Evolutionary conservation across 2,113 vertebrate genomes (phyloP).

Genomic region (Nothoprocta perdicaria): DNA sequence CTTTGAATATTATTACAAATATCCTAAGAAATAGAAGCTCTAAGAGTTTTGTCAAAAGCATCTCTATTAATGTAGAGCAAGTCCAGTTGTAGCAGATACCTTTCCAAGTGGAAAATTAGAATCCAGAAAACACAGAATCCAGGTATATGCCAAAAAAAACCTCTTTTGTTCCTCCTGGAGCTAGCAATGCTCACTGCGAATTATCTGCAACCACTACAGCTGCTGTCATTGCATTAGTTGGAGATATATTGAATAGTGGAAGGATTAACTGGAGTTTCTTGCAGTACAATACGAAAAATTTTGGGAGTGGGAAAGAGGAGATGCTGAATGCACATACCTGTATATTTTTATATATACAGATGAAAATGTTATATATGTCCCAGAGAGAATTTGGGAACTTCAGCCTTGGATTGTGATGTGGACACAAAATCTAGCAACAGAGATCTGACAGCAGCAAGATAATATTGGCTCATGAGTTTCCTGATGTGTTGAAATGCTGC

Average conservation of each 20-base stretch:
- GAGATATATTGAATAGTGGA: neutral
- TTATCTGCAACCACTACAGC: constrained; percentile 21
- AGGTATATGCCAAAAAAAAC: constrained; percentile 4
- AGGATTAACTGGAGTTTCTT: constrained; percentile 48
- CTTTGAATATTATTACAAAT: constrained; percentile 73
- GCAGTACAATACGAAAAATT: neutral
- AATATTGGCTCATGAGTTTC: neutral
- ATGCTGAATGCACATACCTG: neutral
- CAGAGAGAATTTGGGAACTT: neutral
- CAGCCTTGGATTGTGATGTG: neutral
- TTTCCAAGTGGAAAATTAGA: constrained; percentile 43
- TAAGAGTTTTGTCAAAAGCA: constrained; percentile 50
- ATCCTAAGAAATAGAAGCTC: constrained; percentile 55
- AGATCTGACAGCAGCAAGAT: neutral
- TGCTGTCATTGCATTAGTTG: constrained; percentile 28
- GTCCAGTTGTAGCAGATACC: neutral
- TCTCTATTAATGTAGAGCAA: constrained; percentile 7
- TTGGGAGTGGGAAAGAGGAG: neutral
- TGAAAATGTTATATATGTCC: neutral
- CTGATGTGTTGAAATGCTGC: neutral
- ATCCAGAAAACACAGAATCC: constrained; percentile 15
- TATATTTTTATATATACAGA: neutral
- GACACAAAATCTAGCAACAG: neutral
- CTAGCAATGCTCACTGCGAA: constrained; percentile 16
- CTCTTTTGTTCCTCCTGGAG: neutral